Conservation (phyloP, 2,113 vertebrate species). For the Myotis brandtii region DNA sequence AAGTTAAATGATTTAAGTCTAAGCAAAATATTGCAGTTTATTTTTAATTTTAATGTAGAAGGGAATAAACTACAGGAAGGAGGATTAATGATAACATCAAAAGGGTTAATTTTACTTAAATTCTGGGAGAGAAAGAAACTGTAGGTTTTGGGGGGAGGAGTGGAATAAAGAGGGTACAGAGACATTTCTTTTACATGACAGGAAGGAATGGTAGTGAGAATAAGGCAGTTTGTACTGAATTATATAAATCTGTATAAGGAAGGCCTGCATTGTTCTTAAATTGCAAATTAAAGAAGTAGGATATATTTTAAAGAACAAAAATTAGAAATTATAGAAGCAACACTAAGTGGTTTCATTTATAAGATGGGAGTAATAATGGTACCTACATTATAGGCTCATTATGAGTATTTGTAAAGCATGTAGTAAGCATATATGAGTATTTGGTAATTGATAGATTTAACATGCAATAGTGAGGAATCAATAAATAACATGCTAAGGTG, state of each 20-base stretch:
- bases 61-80: background rate
- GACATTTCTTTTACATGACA: background rate
- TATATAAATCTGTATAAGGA: background rate
- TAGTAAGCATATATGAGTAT: background rate
- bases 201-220: background rate
- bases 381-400: background rate
- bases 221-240: background rate
- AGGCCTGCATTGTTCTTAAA: background rate
- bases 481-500: background rate
- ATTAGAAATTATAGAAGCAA: background rate
- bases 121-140: background rate
- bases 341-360: background rate
- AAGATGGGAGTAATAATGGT: background rate
- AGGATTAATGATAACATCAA: background rate
- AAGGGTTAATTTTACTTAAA: background rate
- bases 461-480: background rate
- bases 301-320: background rate
- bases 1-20: background rate
- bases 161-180: fast-evolving
- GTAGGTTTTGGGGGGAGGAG: too few species aligned
- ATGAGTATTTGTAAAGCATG: background rate
- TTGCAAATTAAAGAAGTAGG: background rate
- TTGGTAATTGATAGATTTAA: slow-evolving; percentile 7
- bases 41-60: background rate
- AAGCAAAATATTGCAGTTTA: background rate